Percentiles rank a stretch among this genome's conserved stretches.
Conservation (phyloP, 2,797 vertebrate genomes). For the Amniataba percoides region DNA sequence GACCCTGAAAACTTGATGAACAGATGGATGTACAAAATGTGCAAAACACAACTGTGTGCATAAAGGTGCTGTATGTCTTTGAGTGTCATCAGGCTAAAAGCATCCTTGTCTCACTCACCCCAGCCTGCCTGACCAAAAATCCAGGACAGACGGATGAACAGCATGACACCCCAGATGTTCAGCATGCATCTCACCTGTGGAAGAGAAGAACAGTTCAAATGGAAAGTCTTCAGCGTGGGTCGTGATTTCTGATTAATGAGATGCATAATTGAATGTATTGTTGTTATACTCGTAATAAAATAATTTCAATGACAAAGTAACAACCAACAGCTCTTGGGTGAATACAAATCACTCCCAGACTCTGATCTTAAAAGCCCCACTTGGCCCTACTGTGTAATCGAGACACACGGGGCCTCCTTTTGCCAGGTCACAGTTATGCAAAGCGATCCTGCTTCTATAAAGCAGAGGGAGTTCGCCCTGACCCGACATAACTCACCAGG, state of each 20-base stretch:
- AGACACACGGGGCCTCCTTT: neutral
- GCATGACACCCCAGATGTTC: conserved; percentile 99
- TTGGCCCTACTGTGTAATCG: conserved; percentile 2
- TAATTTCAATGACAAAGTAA: too few species aligned
- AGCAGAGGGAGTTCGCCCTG: conserved; percentile 14
- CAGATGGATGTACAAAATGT: neutral
- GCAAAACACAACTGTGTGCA: neutral
- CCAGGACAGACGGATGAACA: conserved; percentile 99
- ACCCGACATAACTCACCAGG: conserved; percentile 89
- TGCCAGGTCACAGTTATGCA: conserved; percentile 26
- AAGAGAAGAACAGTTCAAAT: conserved; percentile 28
- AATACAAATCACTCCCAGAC: conserved; percentile 18
- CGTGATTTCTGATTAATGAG: conserved; percentile 14
- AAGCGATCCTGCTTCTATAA: conserved; percentile 31
- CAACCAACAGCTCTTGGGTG: neutral
- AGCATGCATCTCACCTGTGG: conserved; percentile 97
- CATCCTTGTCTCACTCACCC: conserved; percentile 83
- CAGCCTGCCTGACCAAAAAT: conserved; percentile 98
- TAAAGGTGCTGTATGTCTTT: too few species aligned
- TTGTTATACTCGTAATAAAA: too few species aligned
- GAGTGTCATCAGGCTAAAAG: neutral
- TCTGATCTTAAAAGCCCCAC: conserved; percentile 1
- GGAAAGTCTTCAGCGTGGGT: neutral
- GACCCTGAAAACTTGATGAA: neutral
- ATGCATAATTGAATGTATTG: neutral